Conservation (phyloP, 2,113 vertebrate species). For the Coptodon rendalli region DNA sequence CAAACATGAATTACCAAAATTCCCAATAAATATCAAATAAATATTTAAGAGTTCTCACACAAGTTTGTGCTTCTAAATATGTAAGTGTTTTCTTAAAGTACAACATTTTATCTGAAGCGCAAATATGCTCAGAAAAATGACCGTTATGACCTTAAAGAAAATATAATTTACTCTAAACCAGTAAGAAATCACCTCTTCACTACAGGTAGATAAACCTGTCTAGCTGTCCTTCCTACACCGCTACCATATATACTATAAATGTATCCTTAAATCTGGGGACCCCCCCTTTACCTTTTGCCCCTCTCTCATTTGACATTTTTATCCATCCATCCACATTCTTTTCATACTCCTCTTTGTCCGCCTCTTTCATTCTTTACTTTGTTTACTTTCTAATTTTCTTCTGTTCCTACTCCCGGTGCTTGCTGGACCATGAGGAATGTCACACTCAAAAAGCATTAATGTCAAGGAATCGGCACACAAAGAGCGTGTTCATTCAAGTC, state of each 20-base stretch:
- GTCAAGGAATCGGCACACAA: conserved; percentile 34
- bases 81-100: background rate
- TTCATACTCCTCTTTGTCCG: background rate
- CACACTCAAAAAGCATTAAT: conserved; percentile 57
- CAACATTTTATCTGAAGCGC: background rate
- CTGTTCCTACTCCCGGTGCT: conserved; percentile 8
- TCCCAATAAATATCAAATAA: background rate
- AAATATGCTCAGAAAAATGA: background rate
- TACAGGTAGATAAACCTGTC: background rate
- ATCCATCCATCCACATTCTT: background rate
- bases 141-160: background rate
- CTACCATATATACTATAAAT: background rate
- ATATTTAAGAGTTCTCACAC: background rate
- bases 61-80: background rate
- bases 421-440: conserved; percentile 49
- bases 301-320: background rate
- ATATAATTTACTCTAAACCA: background rate
- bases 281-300: background rate
- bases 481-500: conserved; percentile 50
- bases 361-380: background rate
- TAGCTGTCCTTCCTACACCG: background rate
- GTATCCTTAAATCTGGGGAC: background rate
- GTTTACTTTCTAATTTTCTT: conserved; percentile 20
- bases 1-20: background rate
- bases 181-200: background rate